Conservation (phyloP, 1,140 invertebrate species). For the Diploscapter pachys region DNA sequence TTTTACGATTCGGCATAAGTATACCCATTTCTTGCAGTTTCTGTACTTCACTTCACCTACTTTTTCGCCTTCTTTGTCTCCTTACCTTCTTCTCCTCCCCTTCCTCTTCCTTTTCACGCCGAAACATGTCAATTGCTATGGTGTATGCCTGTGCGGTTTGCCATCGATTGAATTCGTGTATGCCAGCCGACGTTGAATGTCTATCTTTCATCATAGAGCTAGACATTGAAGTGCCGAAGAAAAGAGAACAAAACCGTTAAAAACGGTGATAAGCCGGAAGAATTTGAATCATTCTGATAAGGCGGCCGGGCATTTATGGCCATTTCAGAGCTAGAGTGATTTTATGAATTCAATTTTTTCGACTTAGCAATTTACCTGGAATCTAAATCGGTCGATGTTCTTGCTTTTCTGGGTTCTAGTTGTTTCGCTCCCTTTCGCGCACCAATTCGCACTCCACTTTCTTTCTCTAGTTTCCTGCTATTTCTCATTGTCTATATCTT, state of each 20-base stretch:
- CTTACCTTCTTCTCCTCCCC: too few species aligned
- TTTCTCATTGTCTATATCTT: neutral
- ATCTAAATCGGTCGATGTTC: too few species aligned
- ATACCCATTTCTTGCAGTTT: neutral
- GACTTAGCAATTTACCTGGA: neutral
- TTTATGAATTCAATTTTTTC: neutral
- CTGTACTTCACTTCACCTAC: neutral
- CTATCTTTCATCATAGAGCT: neutral
- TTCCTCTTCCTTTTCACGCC: neutral
- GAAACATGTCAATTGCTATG: conserved; percentile 13
- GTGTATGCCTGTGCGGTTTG: neutral
- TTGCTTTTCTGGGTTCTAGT: neutral
- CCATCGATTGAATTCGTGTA: neutral
- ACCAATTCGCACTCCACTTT: neutral
- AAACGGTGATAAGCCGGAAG: too few species aligned
- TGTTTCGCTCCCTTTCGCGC: neutral
- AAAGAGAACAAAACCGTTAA: neutral
- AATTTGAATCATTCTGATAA: neutral
- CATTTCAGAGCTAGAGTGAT: neutral
- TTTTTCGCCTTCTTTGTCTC: neutral
- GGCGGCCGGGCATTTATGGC: neutral
- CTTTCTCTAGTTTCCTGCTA: neutral
- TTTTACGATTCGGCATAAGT: neutral
- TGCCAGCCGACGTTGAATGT: neutral
- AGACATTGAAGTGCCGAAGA: neutral